Evolutionary conservation across 2,113 vertebrate species (phyloP).

Genomic region (Ophiodon elongatus): DNA sequence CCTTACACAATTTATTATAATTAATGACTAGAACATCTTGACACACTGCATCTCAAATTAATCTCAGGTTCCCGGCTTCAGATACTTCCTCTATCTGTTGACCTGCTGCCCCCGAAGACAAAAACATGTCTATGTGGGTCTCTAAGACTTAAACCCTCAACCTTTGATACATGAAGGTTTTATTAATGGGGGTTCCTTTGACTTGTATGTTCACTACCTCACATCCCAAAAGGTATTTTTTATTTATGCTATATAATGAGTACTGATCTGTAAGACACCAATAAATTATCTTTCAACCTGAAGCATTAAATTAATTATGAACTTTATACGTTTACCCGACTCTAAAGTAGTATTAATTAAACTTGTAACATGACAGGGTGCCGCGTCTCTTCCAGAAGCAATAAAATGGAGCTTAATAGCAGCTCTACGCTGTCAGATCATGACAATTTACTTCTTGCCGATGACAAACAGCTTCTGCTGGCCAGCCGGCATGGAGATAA

Average conservation of each 20-base stretch:
- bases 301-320: not conserved
- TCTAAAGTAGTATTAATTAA: not conserved
- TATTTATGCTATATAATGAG: not conserved
- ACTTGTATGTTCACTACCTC: not conserved
- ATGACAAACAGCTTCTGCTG: constrained; percentile 27
- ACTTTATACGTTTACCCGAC: not conserved
- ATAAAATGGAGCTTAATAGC: constrained; percentile 28
- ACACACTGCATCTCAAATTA: too few relatives aligned
- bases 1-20: not conserved
- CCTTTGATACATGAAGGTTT: not conserved
- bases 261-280: not conserved
- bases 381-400: not conserved
- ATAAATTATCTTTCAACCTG: not conserved
- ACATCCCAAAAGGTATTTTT: not conserved
- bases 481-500: constrained; percentile 43
- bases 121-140: not conserved
- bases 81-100: too few relatives aligned
- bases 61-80: too few relatives aligned
- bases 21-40: not conserved
- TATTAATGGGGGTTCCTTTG: constrained; percentile 1
- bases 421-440: constrained; percentile 10
- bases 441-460: constrained; percentile 18
- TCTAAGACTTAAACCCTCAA: not conserved
- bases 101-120: too few relatives aligned
- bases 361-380: not conserved